Conservation (phyloP, 2,888 invertebrate species). For the Hemicrepidius hirtus region DNA sequence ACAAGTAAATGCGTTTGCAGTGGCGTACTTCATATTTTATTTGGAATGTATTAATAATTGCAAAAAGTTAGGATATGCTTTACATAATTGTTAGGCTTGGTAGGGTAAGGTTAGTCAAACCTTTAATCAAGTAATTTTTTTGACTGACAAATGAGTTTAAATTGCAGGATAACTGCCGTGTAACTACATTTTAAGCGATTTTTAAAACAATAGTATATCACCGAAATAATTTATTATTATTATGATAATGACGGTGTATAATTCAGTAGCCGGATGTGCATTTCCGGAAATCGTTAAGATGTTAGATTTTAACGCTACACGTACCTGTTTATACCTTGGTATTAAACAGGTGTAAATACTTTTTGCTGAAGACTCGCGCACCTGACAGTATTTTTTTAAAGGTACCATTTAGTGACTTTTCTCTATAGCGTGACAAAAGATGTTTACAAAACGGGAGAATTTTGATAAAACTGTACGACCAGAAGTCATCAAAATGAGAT, state of each 20-base stretch:
- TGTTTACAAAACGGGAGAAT: conserved; percentile 36
- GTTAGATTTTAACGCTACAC: conserved; percentile 43
- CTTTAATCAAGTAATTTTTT: conserved; percentile 4
- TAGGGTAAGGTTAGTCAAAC: background rate
- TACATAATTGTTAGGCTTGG: background rate
- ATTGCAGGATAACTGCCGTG: conserved; percentile 14
- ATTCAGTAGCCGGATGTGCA: conserved; percentile 53
- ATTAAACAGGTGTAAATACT: conserved; percentile 40
- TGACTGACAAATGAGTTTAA: conserved; percentile 12
- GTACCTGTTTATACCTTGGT: conserved; percentile 28
- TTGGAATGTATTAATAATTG: background rate
- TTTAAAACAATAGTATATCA: conserved; percentile 29
- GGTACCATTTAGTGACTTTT: too few species aligned
- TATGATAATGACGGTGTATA: conserved; percentile 32
- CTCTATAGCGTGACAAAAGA: background rate
- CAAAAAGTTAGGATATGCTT: background rate
- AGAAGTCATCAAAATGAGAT: conserved; percentile 51
- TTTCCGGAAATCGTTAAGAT: conserved; percentile 51
- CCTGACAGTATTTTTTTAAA: conserved; percentile 14
- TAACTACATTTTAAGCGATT: conserved; percentile 25
- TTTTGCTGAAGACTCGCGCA: conserved; percentile 10
- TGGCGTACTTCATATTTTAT: background rate
- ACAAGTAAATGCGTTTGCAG: conserved; percentile 1
- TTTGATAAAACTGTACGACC: conserved; percentile 50
- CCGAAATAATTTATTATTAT: conserved; percentile 22